phyloP scores from a whole-genome alignment of 1,140 invertebrate genomes.

The Neocloeon triangulifer region DNA sequence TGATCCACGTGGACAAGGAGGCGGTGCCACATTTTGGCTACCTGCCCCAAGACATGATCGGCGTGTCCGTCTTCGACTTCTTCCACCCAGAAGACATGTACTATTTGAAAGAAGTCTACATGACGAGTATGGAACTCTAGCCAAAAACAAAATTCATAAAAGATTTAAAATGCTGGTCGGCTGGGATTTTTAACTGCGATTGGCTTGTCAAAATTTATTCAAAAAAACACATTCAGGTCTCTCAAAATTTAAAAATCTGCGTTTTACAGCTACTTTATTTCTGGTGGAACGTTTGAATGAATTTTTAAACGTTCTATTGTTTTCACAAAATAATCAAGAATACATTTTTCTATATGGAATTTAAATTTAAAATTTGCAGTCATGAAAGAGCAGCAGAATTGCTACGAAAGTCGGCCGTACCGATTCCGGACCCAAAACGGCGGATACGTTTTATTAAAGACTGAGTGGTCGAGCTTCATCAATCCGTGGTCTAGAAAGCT shows the following conservation, averaged over 20 bases:
- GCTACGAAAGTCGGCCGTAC: slow-evolving; percentile 51
- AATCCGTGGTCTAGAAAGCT: slow-evolving; percentile 83
- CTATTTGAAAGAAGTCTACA: slow-evolving; percentile 58
- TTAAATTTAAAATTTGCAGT: too few species aligned
- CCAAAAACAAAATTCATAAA: too few species aligned
- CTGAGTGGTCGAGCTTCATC: slow-evolving; percentile 82
- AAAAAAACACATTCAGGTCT: too few species aligned
- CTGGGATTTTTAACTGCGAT: too few species aligned
- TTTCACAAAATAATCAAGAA: too few species aligned
- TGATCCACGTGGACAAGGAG: slow-evolving; percentile 53
- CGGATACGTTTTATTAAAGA: slow-evolving; percentile 56
- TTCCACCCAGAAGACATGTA: slow-evolving; percentile 71
- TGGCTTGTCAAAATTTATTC: too few species aligned
- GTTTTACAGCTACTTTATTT: too few species aligned
- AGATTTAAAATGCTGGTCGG: too few species aligned
- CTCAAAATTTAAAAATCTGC: too few species aligned
- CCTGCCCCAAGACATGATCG: slow-evolving; percentile 67
- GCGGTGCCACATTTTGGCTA: slow-evolving; percentile 65
- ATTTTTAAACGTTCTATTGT: too few species aligned
- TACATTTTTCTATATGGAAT: too few species aligned
- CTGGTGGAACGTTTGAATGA: too few species aligned
- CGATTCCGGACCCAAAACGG: slow-evolving; percentile 68
- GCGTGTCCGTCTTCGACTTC: slow-evolving; percentile 58
- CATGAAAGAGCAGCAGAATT: slow-evolving; percentile 31
- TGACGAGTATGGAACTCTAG: slow-evolving; percentile 58